phyloP scores from a whole-genome alignment of 92 coral and sea anemone species.

The Porites cylindrica region DNA sequence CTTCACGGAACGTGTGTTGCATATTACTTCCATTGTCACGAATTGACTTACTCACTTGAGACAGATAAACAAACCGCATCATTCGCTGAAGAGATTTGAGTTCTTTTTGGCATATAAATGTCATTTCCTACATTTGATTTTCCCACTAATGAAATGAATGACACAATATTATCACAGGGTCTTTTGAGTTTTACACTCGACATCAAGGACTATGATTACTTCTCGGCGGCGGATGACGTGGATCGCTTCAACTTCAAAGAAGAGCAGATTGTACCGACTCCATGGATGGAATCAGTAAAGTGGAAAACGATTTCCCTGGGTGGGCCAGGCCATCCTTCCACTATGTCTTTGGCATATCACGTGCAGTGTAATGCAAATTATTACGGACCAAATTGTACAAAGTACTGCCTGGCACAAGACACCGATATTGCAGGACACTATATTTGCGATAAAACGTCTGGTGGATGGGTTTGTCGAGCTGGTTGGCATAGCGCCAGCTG shows the following conservation, averaged over 20 bases:
- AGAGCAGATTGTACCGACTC: conserved; percentile 1
- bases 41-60: too few relatives aligned
- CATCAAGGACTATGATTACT: conserved; percentile 50
- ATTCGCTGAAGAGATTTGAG: too few relatives aligned
- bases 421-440: conserved; percentile 76
- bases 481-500: conserved; percentile 80
- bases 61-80: too few relatives aligned
- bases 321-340: conserved; percentile 41
- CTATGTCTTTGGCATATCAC: conserved; percentile 50
- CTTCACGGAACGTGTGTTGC: too few relatives aligned
- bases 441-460: conserved; percentile 71
- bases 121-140: too few relatives aligned
- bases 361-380: conserved; percentile 81
- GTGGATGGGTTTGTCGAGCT: conserved; percentile 63
- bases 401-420: conserved; percentile 72
- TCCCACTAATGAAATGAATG: not conserved
- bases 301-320: conserved; percentile 27
- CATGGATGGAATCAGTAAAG: conserved; percentile 15
- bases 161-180: conserved; percentile 29
- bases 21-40: too few relatives aligned
- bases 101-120: too few relatives aligned
- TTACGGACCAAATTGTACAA: conserved; percentile 85
- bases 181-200: conserved; percentile 39
- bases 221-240: conserved; percentile 46
- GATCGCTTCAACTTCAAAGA: conserved; percentile 37